Evolutionary conservation across 2,113 vertebrate genomes (phyloP), one percentile per base, ranked within the genome.

Genomic region (Rhombomys opimus): DNA sequence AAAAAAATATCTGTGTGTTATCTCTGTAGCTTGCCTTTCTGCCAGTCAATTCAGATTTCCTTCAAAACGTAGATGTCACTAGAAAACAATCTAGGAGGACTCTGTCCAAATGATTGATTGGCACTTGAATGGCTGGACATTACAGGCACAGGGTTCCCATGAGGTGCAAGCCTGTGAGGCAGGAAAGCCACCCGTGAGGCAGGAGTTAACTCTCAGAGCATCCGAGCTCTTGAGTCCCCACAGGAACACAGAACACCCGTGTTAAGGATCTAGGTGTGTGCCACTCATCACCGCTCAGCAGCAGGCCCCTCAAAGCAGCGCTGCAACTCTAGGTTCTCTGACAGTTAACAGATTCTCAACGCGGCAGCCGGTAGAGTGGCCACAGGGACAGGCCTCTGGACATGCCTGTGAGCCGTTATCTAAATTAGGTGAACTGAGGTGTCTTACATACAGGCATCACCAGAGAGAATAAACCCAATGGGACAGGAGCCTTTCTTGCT

Each of bases 31-130:
- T 86, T 78, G 50, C 67, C 32, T 92, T 50, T 96, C 87, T 57
- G 72, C 63, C 57, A 32, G 18, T 92, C 77, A 91, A 76, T 85
- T 89, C 68, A 61, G 20, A 30, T 87, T 96, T 63, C 46, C 38
- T 52, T 87, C 18, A 77, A 92, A 50, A 92, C 12, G 20, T 15
- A 38, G 10, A 65, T 50, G 12, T 57, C 22, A 46, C 25, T 27
- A 92, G 59, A 87, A 93, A 91, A 77, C 86, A 70, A 75, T 80
- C 86, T 25, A 82, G 50, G 57, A 8, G 4, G 76, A 7, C 38
- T 78, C 15, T n/a, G 25, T 35, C 89, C 52, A 78, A 1, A 0
- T 68, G 38, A 75, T 85, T 80, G 0, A 67, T 90, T 90, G 85
- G 38, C 50, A 41, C 4, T 72, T 92, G 87, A 90, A 90, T 90